A percentile compares a stretch with the other conserved stretches of the same genome.
These are phyloP conservation scores for Cloeon dipterum DNA, from an alignment of 2,888 invertebrate species.

Conservation along the genomic window DNA sequence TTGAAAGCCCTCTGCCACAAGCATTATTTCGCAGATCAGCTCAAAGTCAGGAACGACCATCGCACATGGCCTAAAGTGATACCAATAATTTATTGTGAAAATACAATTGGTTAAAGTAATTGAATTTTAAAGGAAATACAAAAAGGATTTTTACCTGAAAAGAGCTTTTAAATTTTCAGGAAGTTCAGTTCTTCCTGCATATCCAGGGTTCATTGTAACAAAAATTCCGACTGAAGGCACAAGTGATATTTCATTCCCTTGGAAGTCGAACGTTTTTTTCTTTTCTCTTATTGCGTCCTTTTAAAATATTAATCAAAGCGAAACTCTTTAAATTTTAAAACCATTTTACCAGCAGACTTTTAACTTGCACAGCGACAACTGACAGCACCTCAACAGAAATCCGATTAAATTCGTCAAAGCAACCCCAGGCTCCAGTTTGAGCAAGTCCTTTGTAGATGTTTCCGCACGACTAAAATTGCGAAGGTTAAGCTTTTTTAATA, in stretches of 20 bases:
- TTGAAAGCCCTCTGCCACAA: conserved; percentile 86
- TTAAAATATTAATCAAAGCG: too few relatives aligned
- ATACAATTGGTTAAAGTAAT: too few relatives aligned
- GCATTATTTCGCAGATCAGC: conserved; percentile 89
- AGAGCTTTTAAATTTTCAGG: conserved; percentile 50
- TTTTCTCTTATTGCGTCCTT: conserved; percentile 65
- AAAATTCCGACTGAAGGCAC: conserved; percentile 69
- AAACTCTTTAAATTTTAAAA: too few relatives aligned
- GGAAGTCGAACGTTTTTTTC: conserved; percentile 57
- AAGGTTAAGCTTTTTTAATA: conserved; percentile 1
- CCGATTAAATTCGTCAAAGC: conserved; percentile 90
- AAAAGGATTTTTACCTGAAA: conserved; percentile 19
- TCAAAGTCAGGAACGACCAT: conserved; percentile 97
- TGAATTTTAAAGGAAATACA: conserved; percentile 1
- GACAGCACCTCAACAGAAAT: conserved; percentile 88
- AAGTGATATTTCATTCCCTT: conserved; percentile 56
- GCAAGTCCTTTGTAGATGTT: conserved; percentile 90
- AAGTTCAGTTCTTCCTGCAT: conserved; percentile 74
- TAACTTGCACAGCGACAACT: conserved; percentile 87
- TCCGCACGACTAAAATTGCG: conserved; percentile 41
- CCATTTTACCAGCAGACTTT: conserved; percentile 41
- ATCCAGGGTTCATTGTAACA: conserved; percentile 93
- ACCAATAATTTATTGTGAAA: neutral
- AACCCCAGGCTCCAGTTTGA: conserved; percentile 92
- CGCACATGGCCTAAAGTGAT: conserved; percentile 54